Conservation (phyloP, 1,140 invertebrate genomes). For the Coelopa frigida region DNA sequence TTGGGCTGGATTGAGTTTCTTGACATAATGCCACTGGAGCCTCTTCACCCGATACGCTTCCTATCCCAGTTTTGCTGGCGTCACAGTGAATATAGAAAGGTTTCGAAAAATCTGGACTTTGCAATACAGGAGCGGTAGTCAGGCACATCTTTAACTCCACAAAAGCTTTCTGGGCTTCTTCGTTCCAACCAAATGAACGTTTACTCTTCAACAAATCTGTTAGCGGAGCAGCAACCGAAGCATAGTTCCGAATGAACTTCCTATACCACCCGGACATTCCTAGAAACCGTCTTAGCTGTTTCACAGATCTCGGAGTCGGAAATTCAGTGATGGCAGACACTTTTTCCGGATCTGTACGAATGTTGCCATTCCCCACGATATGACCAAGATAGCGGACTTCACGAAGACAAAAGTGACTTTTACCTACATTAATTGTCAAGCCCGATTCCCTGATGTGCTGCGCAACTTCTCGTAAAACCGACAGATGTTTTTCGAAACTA, state of each 20-base stretch:
- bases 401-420: conserved; percentile 20
- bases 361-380: conserved; percentile 24
- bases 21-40: conserved; percentile 3
- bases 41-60: conserved; percentile 3
- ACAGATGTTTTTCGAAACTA: conserved; percentile 7
- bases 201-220: conserved; percentile 6
- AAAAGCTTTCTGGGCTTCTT: conserved; percentile 12
- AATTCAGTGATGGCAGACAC: conserved; percentile 14
- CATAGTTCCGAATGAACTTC: conserved; percentile 33
- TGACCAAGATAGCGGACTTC: conserved; percentile 17
- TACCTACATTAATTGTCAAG: conserved; percentile 21
- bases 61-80: conserved; percentile 7
- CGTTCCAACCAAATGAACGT: conserved; percentile 2
- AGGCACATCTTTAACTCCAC: conserved; percentile 7
- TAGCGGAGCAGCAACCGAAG: conserved; percentile 25
- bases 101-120: conserved; percentile 18
- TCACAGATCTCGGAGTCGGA: conserved; percentile 15
- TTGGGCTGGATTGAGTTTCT: conserved; percentile 12
- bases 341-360: conserved; percentile 35
- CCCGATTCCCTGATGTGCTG: conserved; percentile 9
- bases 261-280: conserved; percentile 44
- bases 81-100: conserved; percentile 14
- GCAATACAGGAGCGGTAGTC: conserved; percentile 12
- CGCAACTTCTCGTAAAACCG: background rate
- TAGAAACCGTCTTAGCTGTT: conserved; percentile 43